These are phyloP conservation scores for Augochlorella aurata DNA, from an alignment of 2,888 invertebrate species.

Conservation along the genomic window DNA sequence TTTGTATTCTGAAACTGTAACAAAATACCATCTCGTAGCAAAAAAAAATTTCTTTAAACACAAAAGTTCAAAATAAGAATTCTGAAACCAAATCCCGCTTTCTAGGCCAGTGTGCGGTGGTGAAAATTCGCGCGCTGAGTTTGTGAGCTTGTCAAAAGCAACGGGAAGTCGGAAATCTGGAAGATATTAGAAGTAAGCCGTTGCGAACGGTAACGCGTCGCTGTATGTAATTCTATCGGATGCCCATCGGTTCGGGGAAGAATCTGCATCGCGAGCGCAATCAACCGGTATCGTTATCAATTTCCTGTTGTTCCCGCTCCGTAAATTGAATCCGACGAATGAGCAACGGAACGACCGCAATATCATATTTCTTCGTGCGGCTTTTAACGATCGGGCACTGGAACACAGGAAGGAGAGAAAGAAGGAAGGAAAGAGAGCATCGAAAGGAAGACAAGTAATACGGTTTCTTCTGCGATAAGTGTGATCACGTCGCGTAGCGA, in stretches of 20 bases:
- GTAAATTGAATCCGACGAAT: conserved; percentile 49
- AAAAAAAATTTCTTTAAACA: too few relatives aligned
- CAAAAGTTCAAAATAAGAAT: too few relatives aligned
- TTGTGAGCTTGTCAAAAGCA: conserved; percentile 5
- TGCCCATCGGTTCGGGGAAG: neutral
- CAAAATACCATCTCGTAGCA: too few relatives aligned
- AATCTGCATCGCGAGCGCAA: conserved; percentile 15
- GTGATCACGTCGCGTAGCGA: conserved; percentile 39
- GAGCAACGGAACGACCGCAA: conserved; percentile 23
- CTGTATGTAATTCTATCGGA: neutral
- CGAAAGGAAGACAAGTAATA: conserved; percentile 28
- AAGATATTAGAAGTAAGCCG: neutral
- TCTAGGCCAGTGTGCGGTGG: neutral
- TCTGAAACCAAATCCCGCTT: too few relatives aligned
- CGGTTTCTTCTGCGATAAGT: conserved; percentile 43
- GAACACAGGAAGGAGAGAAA: neutral
- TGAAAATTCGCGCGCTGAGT: neutral
- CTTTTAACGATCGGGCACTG: conserved; percentile 37
- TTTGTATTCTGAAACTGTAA: too few relatives aligned
- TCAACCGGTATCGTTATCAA: conserved; percentile 38
- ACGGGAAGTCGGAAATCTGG: neutral
- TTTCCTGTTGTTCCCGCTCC: conserved; percentile 16
- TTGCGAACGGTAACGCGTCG: neutral
- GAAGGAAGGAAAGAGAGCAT: neutral
- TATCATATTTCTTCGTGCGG: conserved; percentile 39